Conservation (phyloP, 2,797 vertebrate genomes). For the Molossus molossus region DNA sequence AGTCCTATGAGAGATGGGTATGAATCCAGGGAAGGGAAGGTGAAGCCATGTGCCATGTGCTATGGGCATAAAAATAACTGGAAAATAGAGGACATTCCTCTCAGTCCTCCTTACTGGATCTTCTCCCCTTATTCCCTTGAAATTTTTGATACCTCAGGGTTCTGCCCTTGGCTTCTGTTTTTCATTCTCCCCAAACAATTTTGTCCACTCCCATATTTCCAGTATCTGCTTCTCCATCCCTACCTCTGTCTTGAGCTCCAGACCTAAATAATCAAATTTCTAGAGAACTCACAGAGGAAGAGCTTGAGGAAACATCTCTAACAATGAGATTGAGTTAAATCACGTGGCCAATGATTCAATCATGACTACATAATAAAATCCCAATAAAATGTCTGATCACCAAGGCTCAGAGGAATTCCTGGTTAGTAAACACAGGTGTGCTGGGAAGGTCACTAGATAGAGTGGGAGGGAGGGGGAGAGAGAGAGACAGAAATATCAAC, state of each 20-base stretch:
- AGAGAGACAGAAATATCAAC: no score
- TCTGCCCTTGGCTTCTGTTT: slow-evolving; percentile 44
- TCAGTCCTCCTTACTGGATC: neutral
- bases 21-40: slow-evolving; percentile 42
- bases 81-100: slow-evolving; percentile 31
- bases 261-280: neutral
- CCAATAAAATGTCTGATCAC: neutral
- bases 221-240: no score
- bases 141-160: neutral
- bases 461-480: no score
- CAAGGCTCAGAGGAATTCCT: neutral
- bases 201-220: neutral
- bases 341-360: neutral
- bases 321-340: neutral
- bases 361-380: neutral
- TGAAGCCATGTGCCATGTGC: slow-evolving; percentile 8
- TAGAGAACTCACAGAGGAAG: neutral
- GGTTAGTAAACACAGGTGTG: neutral
- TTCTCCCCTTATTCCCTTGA: slow-evolving; percentile 5
- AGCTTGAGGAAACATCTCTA: neutral
- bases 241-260: neutral
- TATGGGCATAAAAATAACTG: slow-evolving; percentile 18
- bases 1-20: slow-evolving; percentile 7
- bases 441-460: neutral
- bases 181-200: neutral